Conservation (phyloP, 2,113 vertebrate genomes). For the Seriola aureovittata region DNA sequence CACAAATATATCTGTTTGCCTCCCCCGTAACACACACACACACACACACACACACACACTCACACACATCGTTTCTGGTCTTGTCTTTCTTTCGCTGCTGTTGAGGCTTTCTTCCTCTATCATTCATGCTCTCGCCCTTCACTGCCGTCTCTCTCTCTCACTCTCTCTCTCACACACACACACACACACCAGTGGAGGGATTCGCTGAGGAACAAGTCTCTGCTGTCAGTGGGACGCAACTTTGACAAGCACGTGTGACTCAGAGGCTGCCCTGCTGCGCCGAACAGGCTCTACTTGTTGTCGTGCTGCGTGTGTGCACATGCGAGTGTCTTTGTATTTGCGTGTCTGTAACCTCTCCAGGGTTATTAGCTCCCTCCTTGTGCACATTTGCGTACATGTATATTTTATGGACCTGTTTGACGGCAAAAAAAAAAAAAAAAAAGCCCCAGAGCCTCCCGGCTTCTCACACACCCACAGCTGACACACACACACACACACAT, state of each 20-base stretch:
- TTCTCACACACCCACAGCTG: conserved; percentile 12
- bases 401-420: conserved; percentile 57
- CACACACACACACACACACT: conserved; percentile 10
- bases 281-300: conserved; percentile 81
- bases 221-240: conserved; percentile 51
- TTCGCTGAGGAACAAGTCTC: conserved; percentile 35
- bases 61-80: neutral
- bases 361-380: conserved; percentile 10
- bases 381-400: conserved; percentile 29
- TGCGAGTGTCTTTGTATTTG: conserved; percentile 26
- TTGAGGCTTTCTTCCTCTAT: conserved; percentile 9
- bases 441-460: conserved; percentile 8
- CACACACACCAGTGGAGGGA: neutral
- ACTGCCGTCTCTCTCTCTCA: neutral
- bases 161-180: neutral
- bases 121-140: conserved; percentile 25
- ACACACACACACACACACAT: conserved; percentile 15
- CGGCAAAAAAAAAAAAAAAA: conserved; percentile 28
- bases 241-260: conserved; percentile 74
- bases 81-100: conserved; percentile 11
- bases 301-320: conserved; percentile 13
- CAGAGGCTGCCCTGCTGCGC: conserved; percentile 46
- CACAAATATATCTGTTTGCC: conserved; percentile 9
- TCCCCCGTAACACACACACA: neutral
- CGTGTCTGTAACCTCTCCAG: neutral